Evolutionary conservation across 2,888 invertebrate genomes (phyloP).

Genomic region (Aphidoletes aphidimyza): DNA sequence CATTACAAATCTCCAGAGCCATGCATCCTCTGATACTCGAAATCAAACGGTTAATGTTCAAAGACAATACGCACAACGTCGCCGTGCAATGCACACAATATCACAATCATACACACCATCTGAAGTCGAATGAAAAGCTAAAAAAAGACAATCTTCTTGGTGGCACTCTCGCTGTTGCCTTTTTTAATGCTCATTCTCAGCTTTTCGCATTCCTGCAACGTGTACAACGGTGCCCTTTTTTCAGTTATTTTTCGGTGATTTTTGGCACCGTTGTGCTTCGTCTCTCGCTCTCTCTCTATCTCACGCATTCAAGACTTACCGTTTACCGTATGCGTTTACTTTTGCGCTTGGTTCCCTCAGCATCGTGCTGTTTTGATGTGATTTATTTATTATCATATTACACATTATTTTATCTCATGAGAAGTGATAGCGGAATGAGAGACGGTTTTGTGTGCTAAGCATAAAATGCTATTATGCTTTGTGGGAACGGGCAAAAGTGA

Average conservation of each 20-base stretch:
- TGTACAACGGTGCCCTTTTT: background rate
- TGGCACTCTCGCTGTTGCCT: background rate
- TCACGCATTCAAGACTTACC: too few relatives aligned
- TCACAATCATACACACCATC: background rate
- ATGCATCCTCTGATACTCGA: background rate
- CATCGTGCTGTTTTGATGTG: slow-evolving; percentile 20
- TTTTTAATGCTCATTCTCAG: background rate
- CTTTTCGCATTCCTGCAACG: background rate
- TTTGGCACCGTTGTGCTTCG: background rate
- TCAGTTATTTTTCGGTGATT: background rate
- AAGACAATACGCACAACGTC: background rate
- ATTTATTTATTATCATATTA: slow-evolving; percentile 31
- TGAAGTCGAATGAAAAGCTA: background rate
- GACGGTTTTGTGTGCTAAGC: background rate
- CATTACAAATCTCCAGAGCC: background rate
- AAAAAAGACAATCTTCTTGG: background rate
- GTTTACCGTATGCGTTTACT: background rate
- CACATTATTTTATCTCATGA: slow-evolving; percentile 26
- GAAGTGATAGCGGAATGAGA: background rate
- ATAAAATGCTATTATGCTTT: slow-evolving; percentile 2
- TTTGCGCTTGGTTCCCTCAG: background rate
- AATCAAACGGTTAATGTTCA: slow-evolving; percentile 6
- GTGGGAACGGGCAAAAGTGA: background rate
- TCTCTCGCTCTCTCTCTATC: too few relatives aligned
- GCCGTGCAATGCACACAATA: background rate